Evolutionary conservation across 2,113 vertebrate species (phyloP), one percentile per base, ranked within the genome.

Genomic region (Vanacampus margaritifer): DNA sequence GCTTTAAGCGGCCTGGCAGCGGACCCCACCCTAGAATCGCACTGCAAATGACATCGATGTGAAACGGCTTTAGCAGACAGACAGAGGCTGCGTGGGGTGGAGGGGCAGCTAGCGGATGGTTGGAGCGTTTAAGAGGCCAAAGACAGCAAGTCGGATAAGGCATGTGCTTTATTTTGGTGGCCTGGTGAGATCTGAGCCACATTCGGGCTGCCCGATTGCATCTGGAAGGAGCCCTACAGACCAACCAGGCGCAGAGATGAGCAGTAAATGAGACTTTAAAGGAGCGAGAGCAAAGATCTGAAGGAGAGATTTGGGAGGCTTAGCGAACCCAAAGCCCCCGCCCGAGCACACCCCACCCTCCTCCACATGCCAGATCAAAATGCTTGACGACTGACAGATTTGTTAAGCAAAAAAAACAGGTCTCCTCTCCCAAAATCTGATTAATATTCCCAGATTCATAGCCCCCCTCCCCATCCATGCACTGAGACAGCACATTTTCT

Each of bases 21-120:
- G 83, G 89, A 91, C 91, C 91, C 91, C 91, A 92, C 91, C 91
- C 91, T 79, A 81, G 59, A 81, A 79, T 73, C 26, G 86, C 85
- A 75, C 75, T 43, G 80, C 68, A 82, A 79, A 85, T 82, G 80
- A 74, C 75, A 81, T 78, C 67, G 69, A 48, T 74, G 46, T 77
- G n/a, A 84, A 76, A 71, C 14, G 9, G 58, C 64, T 71, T 16
- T 16, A 57, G 63, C 65, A 58, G 54, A 56, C 65, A 58, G 54
- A 56, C n/a, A 48, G 56, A 45, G 48, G 62, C 36, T 41, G 21
- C 58, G 28, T 46, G 14, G 13, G 61, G 39, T 41, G 39, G 39
- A 41, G 39, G 39, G 39, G 39, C 37, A 39, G 37, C 37, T 11
- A 39, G 37, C 3, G 39, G 39, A 41, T 16, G 13, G 36, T 26